Percentiles rank a stretch among this genome's conserved stretches.
Conservation (phyloP, 2,113 vertebrate genomes). For the Columba livia region DNA sequence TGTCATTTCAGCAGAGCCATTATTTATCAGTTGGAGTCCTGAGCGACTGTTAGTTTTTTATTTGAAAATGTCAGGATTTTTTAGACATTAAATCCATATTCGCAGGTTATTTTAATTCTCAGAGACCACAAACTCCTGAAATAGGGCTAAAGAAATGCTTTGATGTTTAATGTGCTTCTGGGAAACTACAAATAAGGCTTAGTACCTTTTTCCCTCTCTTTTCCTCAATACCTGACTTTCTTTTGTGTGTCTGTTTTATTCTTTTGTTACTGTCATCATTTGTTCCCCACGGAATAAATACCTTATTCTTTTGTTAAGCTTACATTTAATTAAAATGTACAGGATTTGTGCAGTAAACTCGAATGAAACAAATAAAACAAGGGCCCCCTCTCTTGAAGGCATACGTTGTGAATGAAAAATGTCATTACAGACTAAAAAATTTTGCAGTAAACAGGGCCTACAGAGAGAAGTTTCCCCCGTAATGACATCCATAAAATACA, state of each 20-base stretch:
- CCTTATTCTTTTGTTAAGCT: conserved; percentile 85
- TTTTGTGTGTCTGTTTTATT: conserved; percentile 50
- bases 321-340: conserved; percentile 90
- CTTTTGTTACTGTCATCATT: conserved; percentile 69
- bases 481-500: conserved; percentile 89
- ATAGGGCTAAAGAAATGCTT: conserved; percentile 59
- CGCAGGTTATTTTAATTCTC: conserved; percentile 63
- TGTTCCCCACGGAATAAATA: conserved; percentile 77
- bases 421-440: conserved; percentile 87
- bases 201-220: conserved; percentile 38
- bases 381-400: conserved; percentile 86
- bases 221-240: conserved; percentile 61
- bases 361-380: conserved; percentile 88
- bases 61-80: conserved; percentile 68
- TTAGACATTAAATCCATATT: conserved; percentile 69
- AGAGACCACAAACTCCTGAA: conserved; percentile 56
- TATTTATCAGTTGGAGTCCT: conserved; percentile 72
- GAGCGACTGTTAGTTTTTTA: conserved; percentile 55
- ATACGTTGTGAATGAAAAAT: conserved; percentile 90
- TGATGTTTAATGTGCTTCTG: conserved; percentile 56
- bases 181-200: conserved; percentile 21
- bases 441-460: conserved; percentile 87
- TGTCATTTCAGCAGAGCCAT: conserved; percentile 68
- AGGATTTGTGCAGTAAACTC: conserved; percentile 84
- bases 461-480: conserved; percentile 86